phyloP scores from a whole-genome alignment of 35 echinoderm and acorn worm species.

The Holothuria glaberrima region DNA sequence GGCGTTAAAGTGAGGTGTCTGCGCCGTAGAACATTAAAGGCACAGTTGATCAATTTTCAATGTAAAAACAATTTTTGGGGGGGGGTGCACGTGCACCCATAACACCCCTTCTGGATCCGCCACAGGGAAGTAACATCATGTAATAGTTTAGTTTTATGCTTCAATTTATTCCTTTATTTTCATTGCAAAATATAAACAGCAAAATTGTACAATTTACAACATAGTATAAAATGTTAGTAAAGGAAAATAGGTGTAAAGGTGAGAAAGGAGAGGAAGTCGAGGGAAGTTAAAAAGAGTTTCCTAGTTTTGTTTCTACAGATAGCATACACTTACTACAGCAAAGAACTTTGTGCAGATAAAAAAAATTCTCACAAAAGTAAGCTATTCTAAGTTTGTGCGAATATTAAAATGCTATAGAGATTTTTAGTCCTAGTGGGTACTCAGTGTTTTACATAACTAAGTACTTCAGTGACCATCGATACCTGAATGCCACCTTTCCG shows the following conservation, averaged over 20 bases:
- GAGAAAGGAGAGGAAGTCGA: constrained; percentile 1
- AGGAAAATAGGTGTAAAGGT: constrained; percentile 1
- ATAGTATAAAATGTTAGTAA: neutral
- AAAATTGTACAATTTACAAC: neutral
- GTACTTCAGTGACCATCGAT: constrained; percentile 1
- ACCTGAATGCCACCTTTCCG: constrained; percentile 5
- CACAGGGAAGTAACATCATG: neutral
- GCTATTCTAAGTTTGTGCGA: neutral
- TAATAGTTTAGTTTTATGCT: neutral
- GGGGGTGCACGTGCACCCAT: no score
- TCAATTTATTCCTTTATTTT: constrained; percentile 15
- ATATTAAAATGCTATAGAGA: neutral
- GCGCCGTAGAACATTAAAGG: no score
- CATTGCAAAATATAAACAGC: constrained; percentile 1
- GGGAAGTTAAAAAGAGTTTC: neutral
- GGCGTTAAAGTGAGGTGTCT: no score
- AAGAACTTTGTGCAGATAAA: neutral
- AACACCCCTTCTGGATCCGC: no score
- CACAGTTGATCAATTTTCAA: no score
- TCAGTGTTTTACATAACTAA: constrained; percentile 4
- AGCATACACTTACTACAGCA: neutral
- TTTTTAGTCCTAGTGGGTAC: neutral
- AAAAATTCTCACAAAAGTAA: no score
- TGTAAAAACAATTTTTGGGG: no score
- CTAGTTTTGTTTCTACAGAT: constrained; percentile 14